Evolutionary conservation across 2,797 vertebrate species (phyloP).

Genomic region (Oryzias dopingdopingensis): DNA sequence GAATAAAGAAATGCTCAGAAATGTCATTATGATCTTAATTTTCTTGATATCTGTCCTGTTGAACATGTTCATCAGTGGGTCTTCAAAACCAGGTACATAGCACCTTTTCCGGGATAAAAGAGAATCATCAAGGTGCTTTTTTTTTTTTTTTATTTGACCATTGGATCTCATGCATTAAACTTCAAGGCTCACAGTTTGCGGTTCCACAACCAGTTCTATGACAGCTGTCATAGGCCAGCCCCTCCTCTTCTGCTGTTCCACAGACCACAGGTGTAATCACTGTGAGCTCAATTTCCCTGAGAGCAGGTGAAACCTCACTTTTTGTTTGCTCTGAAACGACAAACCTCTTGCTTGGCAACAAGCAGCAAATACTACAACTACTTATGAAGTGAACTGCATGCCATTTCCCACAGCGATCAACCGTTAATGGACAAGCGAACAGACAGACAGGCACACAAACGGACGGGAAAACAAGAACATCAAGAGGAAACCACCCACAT

Average conservation of each 20-base stretch:
- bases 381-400: constrained; percentile 3
- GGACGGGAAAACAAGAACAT: not conserved
- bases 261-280: constrained; percentile 6
- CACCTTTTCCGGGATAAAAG: too few species aligned
- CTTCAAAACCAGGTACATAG: too few species aligned
- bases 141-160: too few species aligned
- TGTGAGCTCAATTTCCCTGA: constrained; percentile 15
- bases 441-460: constrained; percentile 2
- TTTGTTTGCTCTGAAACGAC: constrained; percentile 53
- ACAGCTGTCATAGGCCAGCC: too few species aligned
- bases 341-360: constrained; percentile 43
- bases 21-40: too few species aligned
- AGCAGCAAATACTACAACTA: constrained; percentile 7
- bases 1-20: too few species aligned
- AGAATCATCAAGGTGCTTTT: too few species aligned
- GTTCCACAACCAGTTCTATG: too few species aligned
- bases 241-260: not conserved
- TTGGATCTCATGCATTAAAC: too few species aligned
- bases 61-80: too few species aligned
- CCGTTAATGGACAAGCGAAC: constrained; percentile 40
- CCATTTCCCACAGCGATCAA: constrained; percentile 32
- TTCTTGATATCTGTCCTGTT: too few species aligned
- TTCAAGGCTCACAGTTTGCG: too few species aligned
- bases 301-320: constrained; percentile 31
- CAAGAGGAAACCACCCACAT: not conserved